phyloP scores from a whole-genome alignment of 1,140 invertebrate genomes.

The Helicoverpa zea region DNA sequence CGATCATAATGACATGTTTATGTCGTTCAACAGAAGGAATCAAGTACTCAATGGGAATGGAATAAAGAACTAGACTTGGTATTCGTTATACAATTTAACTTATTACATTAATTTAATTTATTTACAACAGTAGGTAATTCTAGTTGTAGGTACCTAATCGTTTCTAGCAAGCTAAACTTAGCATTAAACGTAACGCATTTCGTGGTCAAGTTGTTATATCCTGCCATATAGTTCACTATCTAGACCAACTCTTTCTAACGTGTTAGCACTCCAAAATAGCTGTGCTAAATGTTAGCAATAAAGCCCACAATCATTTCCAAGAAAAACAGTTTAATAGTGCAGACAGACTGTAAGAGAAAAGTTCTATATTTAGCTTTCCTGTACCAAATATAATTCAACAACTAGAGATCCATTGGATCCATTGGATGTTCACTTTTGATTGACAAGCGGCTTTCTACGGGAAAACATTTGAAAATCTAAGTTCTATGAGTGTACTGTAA shows the following conservation, averaged over 20 bases:
- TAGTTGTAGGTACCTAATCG: no score
- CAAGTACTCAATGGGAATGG: background rate
- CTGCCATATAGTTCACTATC: background rate
- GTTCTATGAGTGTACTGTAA: background rate
- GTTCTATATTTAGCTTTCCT: no score
- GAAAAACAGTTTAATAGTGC: background rate
- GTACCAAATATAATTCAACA: no score
- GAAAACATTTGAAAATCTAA: background rate
- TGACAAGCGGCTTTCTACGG: constrained; percentile 27
- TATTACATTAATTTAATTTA: no score
- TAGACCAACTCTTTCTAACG: constrained; percentile 12
- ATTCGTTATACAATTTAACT: background rate
- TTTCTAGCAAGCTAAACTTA: no score
- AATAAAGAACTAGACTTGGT: background rate
- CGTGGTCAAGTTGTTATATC: background rate
- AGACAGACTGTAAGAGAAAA: background rate
- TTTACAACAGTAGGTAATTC: no score
- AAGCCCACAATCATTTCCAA: background rate
- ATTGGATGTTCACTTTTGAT: background rate
- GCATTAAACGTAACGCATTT: no score
- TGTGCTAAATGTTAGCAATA: constrained; percentile 30
- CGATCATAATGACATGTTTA: background rate
- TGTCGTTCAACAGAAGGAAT: background rate
- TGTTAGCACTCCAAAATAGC: background rate
- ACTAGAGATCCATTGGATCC: no score